These are phyloP conservation scores for Phataginus tricuspis DNA, from an alignment of 2,797 vertebrate genomes.

Conservation along the genomic window DNA sequence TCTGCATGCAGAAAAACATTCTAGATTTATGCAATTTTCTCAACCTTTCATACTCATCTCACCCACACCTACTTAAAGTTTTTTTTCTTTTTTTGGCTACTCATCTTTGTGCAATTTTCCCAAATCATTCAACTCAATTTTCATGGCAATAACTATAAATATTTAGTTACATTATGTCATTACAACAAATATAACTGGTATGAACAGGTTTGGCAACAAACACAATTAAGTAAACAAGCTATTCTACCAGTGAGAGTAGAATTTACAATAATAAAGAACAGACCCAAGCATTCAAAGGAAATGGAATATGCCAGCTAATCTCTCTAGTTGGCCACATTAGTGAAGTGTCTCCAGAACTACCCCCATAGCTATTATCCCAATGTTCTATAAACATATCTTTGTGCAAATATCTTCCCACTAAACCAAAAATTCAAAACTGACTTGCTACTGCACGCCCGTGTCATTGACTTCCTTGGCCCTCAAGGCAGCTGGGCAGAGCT, in stretches of 20 bases:
- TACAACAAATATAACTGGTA: slow-evolving; percentile 14
- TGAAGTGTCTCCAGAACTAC: not conserved
- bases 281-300: slow-evolving; percentile 4
- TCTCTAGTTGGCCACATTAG: not conserved
- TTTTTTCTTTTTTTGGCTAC: not conserved
- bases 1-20: not conserved
- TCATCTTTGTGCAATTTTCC: not conserved
- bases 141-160: not conserved
- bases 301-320: not conserved
- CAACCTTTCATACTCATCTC: not conserved
- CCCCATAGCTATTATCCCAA: not conserved
- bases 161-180: not conserved
- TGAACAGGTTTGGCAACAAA: slow-evolving; percentile 15
- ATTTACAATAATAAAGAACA: not conserved
- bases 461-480: not conserved
- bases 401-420: slow-evolving; percentile 1
- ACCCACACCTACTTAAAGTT: not conserved
- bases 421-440: slow-evolving; percentile 10
- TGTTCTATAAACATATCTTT: not conserved
- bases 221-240: not conserved
- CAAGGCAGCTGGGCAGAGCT: not conserved
- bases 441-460: not conserved
- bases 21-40: not conserved
- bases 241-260: not conserved
- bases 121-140: not conserved